Percentiles rank a stretch among this genome's conserved stretches.
These are phyloP conservation scores for Pseudorasbora parva DNA, from an alignment of 2,113 vertebrate species.

Conservation along the genomic window DNA sequence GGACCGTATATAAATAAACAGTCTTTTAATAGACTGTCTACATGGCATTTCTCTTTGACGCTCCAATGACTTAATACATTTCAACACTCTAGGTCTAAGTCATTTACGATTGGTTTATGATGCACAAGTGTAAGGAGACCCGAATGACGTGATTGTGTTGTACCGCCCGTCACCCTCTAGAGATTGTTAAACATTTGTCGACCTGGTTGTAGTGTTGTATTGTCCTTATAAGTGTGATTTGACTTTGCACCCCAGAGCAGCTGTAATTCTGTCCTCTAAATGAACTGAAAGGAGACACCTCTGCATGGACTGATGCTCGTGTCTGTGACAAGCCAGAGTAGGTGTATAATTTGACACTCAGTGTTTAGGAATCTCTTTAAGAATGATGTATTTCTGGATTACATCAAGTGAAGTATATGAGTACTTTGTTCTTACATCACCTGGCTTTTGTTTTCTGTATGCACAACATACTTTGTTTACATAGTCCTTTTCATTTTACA, in stretches of 20 bases:
- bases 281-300: slow-evolving; percentile 23
- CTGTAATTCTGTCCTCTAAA: slow-evolving; percentile 20
- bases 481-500: background rate
- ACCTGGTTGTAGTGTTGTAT: background rate
- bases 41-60: background rate
- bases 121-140: background rate
- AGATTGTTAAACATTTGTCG: background rate
- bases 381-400: background rate
- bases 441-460: background rate
- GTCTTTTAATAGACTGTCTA: background rate
- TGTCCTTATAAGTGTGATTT: background rate
- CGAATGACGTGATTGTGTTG: background rate
- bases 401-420: background rate
- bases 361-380: background rate
- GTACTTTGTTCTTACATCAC: background rate
- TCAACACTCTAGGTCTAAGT: background rate
- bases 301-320: background rate
- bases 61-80: background rate
- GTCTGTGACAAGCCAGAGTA: background rate
- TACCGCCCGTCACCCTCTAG: background rate
- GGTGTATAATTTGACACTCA: background rate
- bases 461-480: background rate
- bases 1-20: background rate
- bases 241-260: background rate
- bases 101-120: background rate